phyloP scores from a whole-genome alignment of 2,113 vertebrate species.

The Axis porcinus region DNA sequence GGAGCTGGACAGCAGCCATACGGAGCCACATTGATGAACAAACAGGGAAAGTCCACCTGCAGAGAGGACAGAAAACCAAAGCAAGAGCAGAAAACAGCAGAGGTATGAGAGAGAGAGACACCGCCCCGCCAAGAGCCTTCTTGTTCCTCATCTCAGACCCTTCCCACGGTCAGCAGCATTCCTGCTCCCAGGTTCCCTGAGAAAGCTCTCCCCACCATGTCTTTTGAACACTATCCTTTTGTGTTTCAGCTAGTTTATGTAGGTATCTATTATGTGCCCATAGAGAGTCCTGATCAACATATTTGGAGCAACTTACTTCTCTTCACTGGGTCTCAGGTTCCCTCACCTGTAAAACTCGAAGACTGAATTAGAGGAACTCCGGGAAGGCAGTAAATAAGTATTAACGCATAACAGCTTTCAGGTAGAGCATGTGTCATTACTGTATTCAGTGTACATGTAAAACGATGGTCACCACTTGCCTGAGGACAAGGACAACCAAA shows the following conservation, averaged over 20 bases:
- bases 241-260: background rate
- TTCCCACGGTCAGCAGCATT: background rate
- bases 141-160: background rate
- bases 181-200: background rate
- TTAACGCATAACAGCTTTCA: background rate
- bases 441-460: background rate
- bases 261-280: background rate
- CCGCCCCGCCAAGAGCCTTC: background rate
- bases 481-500: background rate
- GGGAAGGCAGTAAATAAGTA: background rate
- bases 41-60: background rate
- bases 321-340: background rate
- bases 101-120: background rate
- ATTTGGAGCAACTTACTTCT: background rate
- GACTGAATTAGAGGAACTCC: background rate
- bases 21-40: too few species aligned
- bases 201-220: background rate
- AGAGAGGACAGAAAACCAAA: background rate
- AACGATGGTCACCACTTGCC: background rate
- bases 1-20: background rate
- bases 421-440: background rate
- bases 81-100: background rate
- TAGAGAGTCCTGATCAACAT: background rate
- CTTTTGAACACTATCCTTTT: background rate
- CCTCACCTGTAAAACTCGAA: background rate